Percentiles rank a stretch among this genome's conserved stretches.
Evolutionary conservation across 2,888 invertebrate genomes (phyloP).

Genomic region (Taphrorychus bicolor): DNA sequence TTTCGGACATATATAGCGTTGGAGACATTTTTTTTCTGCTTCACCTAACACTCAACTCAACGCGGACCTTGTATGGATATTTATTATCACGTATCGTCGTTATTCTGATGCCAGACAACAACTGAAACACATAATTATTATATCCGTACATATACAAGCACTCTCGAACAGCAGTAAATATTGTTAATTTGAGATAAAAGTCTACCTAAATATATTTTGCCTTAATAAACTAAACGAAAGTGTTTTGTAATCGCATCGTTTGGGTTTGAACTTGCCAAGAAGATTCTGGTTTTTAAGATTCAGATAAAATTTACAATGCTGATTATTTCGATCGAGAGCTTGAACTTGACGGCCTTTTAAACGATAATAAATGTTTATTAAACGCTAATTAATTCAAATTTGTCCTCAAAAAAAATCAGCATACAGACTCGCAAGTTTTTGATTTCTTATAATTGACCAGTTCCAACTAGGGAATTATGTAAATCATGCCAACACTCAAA

Average conservation of each 20-base stretch:
- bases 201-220: not conserved
- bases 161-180: constrained; percentile 1
- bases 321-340: too few relatives aligned
- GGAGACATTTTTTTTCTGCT: constrained; percentile 38
- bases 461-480: too few relatives aligned
- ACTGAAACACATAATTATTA: constrained; percentile 6
- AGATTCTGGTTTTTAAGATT: too few relatives aligned
- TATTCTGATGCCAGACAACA: constrained; percentile 5
- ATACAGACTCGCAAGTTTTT: too few relatives aligned
- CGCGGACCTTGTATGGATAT: not conserved
- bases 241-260: not conserved
- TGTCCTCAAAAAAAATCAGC: too few relatives aligned
- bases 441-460: too few relatives aligned
- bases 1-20: constrained; percentile 39
- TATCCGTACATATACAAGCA: not conserved
- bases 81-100: not conserved
- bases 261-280: too few relatives aligned
- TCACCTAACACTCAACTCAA: not conserved
- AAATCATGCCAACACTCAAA: too few relatives aligned
- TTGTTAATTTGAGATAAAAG: constrained; percentile 7
- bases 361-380: too few relatives aligned
- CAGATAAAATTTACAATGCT: too few relatives aligned
- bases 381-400: too few relatives aligned
- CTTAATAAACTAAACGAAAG: not conserved
- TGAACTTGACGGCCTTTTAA: too few relatives aligned